Percentiles rank a stretch among this genome's conserved stretches.
phyloP scores from a whole-genome alignment of 2,888 invertebrate species.

The Drosophila hawaiiensis region DNA sequence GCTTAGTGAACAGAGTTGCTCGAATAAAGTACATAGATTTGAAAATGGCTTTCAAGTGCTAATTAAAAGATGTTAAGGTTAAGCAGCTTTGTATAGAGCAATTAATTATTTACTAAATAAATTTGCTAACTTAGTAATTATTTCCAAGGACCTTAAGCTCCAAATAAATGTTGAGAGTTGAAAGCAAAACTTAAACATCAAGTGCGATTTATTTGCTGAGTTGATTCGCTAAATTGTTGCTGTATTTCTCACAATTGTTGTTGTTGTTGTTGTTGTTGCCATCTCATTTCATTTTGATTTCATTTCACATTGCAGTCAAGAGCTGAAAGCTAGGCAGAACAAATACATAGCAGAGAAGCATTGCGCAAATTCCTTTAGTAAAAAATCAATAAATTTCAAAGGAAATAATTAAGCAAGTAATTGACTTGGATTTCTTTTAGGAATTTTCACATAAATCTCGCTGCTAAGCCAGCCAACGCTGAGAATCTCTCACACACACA shows the following conservation, averaged over 20 bases:
- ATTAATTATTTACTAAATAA: not conserved
- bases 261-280: conserved; percentile 22
- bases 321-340: conserved; percentile 53
- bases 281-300: conserved; percentile 55
- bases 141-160: not conserved
- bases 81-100: not conserved
- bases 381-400: conserved; percentile 80
- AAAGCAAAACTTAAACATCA: conserved; percentile 40
- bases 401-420: conserved; percentile 82
- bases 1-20: not conserved
- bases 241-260: conserved; percentile 6
- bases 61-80: not conserved
- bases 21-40: not conserved
- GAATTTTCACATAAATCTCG: conserved; percentile 81
- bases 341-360: conserved; percentile 63
- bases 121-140: not conserved
- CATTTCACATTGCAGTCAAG: conserved; percentile 53
- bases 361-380: conserved; percentile 65
- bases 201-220: conserved; percentile 41
- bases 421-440: conserved; percentile 82
- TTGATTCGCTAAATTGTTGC: conserved; percentile 7
- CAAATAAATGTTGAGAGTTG: conserved; percentile 7
- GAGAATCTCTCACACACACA: conserved; percentile 15
- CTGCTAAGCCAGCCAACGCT: conserved; percentile 71
- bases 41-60: not conserved